Percentiles rank a stretch among this genome's conserved stretches.
Conservation (phyloP, 2,888 invertebrate genomes). For the Metellina segmentata region DNA sequence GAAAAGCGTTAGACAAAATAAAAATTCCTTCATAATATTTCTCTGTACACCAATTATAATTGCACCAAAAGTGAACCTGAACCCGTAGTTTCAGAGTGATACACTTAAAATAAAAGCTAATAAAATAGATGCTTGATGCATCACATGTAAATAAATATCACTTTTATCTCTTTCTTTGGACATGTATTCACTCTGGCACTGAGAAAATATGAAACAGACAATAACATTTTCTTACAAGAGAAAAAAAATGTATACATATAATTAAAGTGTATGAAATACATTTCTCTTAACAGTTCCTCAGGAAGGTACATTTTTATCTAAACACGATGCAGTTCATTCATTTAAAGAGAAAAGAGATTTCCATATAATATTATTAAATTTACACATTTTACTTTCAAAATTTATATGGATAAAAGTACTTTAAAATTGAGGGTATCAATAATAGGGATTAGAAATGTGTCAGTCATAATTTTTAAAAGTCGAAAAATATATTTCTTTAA, state of each 20-base stretch:
- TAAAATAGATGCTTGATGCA: slow-evolving; percentile 21
- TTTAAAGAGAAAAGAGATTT: too few species aligned
- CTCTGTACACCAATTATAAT: slow-evolving; percentile 44
- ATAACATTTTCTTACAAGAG: background rate
- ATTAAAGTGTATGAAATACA: background rate
- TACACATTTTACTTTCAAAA: too few species aligned
- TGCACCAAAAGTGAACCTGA: slow-evolving; percentile 50
- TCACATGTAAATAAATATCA: slow-evolving; percentile 42
- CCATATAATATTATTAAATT: too few species aligned
- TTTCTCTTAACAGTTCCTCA: background rate
- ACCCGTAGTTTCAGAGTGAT: slow-evolving; percentile 36
- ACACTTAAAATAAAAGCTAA: slow-evolving; percentile 4
- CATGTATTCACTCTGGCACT: slow-evolving; percentile 22
- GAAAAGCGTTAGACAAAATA: slow-evolving; percentile 32
- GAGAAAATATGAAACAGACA: slow-evolving; percentile 21
- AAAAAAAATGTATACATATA: background rate
- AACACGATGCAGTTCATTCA: too few species aligned
- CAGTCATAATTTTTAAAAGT: too few species aligned
- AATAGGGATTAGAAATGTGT: too few species aligned
- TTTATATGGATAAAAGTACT: too few species aligned
- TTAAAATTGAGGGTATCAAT: too few species aligned
- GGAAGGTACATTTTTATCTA: too few species aligned
- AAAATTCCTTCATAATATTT: slow-evolving; percentile 2
- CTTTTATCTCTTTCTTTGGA: slow-evolving; percentile 31
- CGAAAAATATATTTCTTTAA: too few species aligned